Evolutionary conservation across 2,113 vertebrate species (phyloP).

Genomic region (Campylomormyrus tamandua): DNA sequence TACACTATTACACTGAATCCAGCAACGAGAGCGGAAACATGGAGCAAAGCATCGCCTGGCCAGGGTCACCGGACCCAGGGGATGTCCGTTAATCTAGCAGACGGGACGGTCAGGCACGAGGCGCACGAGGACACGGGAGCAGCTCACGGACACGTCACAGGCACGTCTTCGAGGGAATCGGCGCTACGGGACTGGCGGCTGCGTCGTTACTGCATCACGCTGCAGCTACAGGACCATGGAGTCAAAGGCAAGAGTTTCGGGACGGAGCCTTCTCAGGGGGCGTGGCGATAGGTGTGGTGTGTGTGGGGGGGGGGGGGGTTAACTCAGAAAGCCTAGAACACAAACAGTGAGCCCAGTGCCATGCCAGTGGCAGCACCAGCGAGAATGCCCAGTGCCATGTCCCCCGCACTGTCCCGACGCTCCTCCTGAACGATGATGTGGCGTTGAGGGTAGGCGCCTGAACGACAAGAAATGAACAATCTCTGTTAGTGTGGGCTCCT

Average conservation of each 20-base stretch:
- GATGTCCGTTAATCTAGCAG: conserved; percentile 34
- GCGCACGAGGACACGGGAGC: conserved; percentile 27
- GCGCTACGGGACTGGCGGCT: not conserved
- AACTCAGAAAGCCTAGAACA: conserved; percentile 64
- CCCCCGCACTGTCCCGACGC: conserved; percentile 71
- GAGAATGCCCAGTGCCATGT: conserved; percentile 82
- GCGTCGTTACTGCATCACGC: not conserved
- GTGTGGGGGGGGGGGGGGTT: not conserved
- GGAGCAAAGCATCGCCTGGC: not conserved
- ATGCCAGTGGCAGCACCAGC: conserved; percentile 87
- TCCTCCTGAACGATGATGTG: conserved; percentile 74
- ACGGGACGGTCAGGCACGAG: not conserved
- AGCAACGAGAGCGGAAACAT: not conserved
- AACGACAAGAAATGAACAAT: not conserved
- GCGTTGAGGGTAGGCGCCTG: conserved; percentile 67
- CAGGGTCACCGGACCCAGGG: not conserved
- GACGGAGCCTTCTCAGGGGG: not conserved
- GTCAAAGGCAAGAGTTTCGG: not conserved
- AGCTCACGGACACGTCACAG: conserved; percentile 34
- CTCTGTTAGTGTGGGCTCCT: not conserved
- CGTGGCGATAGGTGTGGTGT: not conserved
- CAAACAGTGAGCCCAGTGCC: conserved; percentile 86
- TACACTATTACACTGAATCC: not conserved
- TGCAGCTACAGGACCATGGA: not conserved
- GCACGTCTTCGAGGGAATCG: conserved; percentile 31